These are phyloP conservation scores for Scaptomyza flava DNA, from an alignment of 2,888 invertebrate species.

Conservation along the genomic window DNA sequence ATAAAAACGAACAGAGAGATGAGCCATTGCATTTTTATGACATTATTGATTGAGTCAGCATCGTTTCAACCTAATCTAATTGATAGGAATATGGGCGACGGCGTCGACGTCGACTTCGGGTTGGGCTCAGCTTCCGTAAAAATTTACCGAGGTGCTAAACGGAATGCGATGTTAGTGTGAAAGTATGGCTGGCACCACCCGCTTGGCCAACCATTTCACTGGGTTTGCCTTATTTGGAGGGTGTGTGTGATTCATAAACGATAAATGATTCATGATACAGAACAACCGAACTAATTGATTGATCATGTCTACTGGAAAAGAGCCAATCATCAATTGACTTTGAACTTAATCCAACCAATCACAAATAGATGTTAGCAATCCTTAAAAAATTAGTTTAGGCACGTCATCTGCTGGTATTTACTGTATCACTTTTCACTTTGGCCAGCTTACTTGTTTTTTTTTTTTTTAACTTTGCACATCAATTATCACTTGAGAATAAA, in stretches of 20 bases:
- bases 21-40: conserved; percentile 34
- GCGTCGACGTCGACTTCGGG: background rate
- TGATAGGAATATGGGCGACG: conserved; percentile 25
- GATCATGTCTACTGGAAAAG: background rate
- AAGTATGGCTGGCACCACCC: conserved; percentile 37
- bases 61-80: conserved; percentile 33
- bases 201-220: conserved; percentile 6
- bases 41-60: conserved; percentile 26
- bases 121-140: conserved; percentile 37
- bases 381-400: conserved; percentile 6
- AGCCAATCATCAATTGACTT: conserved; percentile 16
- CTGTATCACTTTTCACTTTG: conserved; percentile 36
- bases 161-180: conserved; percentile 1
- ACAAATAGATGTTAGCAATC: conserved; percentile 17
- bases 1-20: conserved; percentile 1
- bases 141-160: conserved; percentile 43
- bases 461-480: conserved; percentile 28
- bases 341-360: background rate
- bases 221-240: conserved; percentile 3
- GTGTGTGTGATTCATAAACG: conserved; percentile 20
- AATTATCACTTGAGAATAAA: conserved; percentile 45
- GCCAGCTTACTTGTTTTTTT: conserved; percentile 10
- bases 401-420: conserved; percentile 18
- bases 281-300: conserved; percentile 2
- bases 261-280: conserved; percentile 29